Conservation (phyloP, 2,888 invertebrate genomes). For the Lepetodrilus schrolli region DNA sequence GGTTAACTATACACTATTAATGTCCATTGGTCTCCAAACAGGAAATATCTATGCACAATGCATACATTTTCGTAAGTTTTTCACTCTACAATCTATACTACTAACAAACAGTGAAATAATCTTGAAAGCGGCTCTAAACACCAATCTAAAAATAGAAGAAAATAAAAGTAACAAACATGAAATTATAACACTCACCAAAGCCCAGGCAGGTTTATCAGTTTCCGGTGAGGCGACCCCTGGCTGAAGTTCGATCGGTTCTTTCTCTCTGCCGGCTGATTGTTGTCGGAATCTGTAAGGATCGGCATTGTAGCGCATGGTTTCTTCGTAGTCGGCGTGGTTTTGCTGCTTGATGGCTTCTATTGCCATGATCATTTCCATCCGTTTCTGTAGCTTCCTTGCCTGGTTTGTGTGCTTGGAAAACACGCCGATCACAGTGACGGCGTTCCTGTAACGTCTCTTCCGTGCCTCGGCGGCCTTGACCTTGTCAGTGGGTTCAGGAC, state of each 20-base stretch:
- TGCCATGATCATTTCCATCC: background rate
- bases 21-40: too few relatives aligned
- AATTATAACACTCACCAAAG: background rate
- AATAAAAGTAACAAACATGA: background rate
- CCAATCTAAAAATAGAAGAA: too few relatives aligned
- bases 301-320: background rate
- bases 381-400: slow-evolving; percentile 4
- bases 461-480: background rate
- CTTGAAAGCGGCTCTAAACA: too few relatives aligned
- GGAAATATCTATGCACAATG: too few relatives aligned
- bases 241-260: background rate
- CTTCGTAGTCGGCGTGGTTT: background rate
- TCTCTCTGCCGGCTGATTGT: background rate
- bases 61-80: too few relatives aligned
- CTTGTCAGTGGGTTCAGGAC: background rate
- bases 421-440: background rate
- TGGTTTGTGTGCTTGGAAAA: slow-evolving; percentile 16
- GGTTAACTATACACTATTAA: too few relatives aligned
- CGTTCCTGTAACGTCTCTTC: slow-evolving; percentile 23
- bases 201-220: slow-evolving; percentile 26
- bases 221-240: background rate
- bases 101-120: too few relatives aligned
- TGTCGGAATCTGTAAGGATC: slow-evolving; percentile 7
- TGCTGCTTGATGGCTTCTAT: slow-evolving; percentile 16
- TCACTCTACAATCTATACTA: too few relatives aligned